These are phyloP conservation scores for Perodicticus potto DNA, from an alignment of 2,797 vertebrate species.

Conservation along the genomic window DNA sequence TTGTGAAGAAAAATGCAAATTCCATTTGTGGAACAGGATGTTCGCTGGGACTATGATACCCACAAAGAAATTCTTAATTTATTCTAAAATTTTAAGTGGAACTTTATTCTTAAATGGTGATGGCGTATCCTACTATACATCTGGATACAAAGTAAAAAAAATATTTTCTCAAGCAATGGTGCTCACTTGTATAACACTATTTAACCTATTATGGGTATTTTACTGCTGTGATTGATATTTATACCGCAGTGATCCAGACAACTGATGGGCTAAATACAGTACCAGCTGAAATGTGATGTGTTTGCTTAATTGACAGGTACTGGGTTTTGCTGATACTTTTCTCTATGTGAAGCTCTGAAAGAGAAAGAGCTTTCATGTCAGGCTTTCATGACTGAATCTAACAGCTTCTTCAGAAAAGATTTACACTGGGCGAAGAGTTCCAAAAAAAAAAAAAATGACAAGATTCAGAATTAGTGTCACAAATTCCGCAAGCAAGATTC, in stretches of 20 bases:
- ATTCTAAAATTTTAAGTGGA: background rate
- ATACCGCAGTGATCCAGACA: background rate
- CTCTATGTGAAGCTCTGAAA: background rate
- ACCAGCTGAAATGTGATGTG: background rate
- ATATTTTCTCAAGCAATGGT: background rate
- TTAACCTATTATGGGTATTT: background rate
- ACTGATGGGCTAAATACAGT: background rate
- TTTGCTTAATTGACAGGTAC: background rate
- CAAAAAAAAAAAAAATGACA: background rate
- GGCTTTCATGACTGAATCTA: slow-evolving; percentile 1
- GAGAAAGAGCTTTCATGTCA: background rate
- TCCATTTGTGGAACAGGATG: background rate
- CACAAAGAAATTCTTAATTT: background rate
- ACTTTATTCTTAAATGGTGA: background rate
- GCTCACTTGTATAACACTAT: background rate
- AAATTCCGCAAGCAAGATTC: background rate
- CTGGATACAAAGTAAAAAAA: background rate
- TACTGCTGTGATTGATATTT: background rate
- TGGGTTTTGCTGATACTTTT: background rate
- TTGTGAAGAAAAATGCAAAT: slow-evolving; percentile 2
- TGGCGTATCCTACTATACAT: background rate
- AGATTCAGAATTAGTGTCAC: slow-evolving; percentile 20
- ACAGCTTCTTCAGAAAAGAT: background rate
- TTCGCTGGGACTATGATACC: background rate
- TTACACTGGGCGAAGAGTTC: background rate